Evolutionary conservation across 1,140 invertebrate species (phyloP).

Genomic region (Ditylenchus dipsaci): DNA sequence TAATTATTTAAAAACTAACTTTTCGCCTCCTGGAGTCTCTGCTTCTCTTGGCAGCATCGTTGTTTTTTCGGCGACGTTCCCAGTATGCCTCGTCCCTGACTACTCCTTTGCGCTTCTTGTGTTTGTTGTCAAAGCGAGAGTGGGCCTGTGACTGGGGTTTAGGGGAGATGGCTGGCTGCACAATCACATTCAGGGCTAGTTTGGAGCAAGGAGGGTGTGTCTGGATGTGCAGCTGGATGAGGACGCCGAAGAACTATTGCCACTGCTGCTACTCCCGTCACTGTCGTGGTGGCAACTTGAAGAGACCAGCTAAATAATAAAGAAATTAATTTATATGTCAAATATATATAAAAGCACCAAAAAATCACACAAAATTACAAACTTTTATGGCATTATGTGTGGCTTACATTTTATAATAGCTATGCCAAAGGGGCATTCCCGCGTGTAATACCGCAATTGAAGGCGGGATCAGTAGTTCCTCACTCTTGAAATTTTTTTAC

Average conservation of each 20-base stretch:
- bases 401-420: too few species aligned
- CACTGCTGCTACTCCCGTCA: constrained; percentile 15
- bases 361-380: too few species aligned
- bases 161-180: neutral
- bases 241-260: constrained; percentile 6
- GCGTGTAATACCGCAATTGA: too few species aligned
- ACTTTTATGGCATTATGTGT: too few species aligned
- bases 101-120: constrained; percentile 27
- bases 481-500: too few species aligned
- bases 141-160: neutral
- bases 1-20: constrained; percentile 24
- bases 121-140: neutral
- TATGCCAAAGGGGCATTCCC: too few species aligned
- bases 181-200: constrained; percentile 5
- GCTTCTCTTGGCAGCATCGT: constrained; percentile 87
- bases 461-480: too few species aligned
- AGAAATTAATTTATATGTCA: neutral
- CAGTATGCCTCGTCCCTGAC: constrained; percentile 76
- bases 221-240: constrained; percentile 14
- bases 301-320: constrained; percentile 1
- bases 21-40: constrained; percentile 80
- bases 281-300: constrained; percentile 8
- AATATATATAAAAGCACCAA: too few species aligned
- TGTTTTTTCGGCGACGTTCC: constrained; percentile 83
- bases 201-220: neutral